Percentiles rank a stretch among this genome's conserved stretches.
These are phyloP conservation scores for Pedionomus torquatus DNA, from an alignment of 2,113 vertebrate genomes.

Conservation along the genomic window DNA sequence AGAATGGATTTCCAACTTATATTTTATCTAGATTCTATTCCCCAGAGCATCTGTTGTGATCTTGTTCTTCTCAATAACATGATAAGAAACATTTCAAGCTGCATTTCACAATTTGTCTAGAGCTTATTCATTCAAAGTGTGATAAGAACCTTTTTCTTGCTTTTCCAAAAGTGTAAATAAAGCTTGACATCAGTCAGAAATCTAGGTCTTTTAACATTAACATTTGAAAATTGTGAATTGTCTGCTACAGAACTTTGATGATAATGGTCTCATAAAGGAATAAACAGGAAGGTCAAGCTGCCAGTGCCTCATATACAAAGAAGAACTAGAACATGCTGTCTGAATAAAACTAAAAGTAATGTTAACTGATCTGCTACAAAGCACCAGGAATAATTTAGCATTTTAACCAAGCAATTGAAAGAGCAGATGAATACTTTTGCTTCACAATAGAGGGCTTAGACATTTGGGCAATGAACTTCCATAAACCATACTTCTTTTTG, in stretches of 20 bases:
- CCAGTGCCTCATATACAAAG: slow-evolving; percentile 44
- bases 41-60: slow-evolving; percentile 48
- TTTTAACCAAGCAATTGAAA: slow-evolving; percentile 64
- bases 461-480: slow-evolving; percentile 20
- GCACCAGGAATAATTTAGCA: slow-evolving; percentile 68
- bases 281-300: slow-evolving; percentile 68
- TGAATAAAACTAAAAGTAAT: slow-evolving; percentile 69
- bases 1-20: slow-evolving; percentile 30
- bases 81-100: slow-evolving; percentile 42
- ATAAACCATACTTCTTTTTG: slow-evolving; percentile 16
- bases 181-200: slow-evolving; percentile 56
- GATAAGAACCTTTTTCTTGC: slow-evolving; percentile 29
- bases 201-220: slow-evolving; percentile 55
- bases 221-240: slow-evolving; percentile 65
- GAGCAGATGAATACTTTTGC: slow-evolving; percentile 52
- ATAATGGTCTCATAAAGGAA: slow-evolving; percentile 59
- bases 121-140: slow-evolving; percentile 43
- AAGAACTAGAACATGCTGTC: slow-evolving; percentile 57
- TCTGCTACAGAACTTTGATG: slow-evolving; percentile 51
- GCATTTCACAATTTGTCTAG: slow-evolving; percentile 49
- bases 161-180: slow-evolving; percentile 53
- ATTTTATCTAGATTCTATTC: slow-evolving; percentile 46
- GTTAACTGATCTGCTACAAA: slow-evolving; percentile 65
- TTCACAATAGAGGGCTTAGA: slow-evolving; percentile 24
- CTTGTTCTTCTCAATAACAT: slow-evolving; percentile 42